These are phyloP conservation scores for Anguilla megastoma DNA, from an alignment of 2,797 vertebrate genomes.

Conservation along the genomic window DNA sequence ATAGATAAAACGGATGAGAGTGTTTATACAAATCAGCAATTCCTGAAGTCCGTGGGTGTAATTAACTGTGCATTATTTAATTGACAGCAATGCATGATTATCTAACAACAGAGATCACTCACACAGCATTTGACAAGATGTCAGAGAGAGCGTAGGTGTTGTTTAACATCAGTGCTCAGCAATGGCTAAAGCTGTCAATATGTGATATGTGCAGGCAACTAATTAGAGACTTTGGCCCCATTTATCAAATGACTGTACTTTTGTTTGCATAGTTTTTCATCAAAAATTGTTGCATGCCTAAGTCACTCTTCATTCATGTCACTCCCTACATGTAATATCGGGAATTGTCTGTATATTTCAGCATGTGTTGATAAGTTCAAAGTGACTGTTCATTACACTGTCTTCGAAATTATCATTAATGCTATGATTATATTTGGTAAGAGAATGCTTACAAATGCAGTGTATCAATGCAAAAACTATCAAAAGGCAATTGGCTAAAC, in stretches of 20 bases:
- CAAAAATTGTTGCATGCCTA: not conserved
- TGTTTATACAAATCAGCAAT: constrained; percentile 17
- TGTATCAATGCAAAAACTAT: not conserved
- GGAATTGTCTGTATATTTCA: not conserved
- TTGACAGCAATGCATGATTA: constrained; percentile 21
- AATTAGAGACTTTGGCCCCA: not conserved
- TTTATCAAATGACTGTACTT: not conserved
- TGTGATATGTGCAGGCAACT: not conserved
- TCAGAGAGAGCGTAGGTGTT: not conserved
- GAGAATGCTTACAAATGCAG: not conserved
- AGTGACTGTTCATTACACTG: not conserved
- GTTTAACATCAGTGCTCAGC: not conserved
- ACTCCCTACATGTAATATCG: not conserved
- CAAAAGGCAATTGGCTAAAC: not conserved
- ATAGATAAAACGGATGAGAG: constrained; percentile 7
- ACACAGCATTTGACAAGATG: constrained; percentile 2
- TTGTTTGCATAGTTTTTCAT: not conserved
- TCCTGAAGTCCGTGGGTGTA: constrained; percentile 12
- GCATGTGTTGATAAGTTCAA: not conserved
- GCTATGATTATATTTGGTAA: not conserved
- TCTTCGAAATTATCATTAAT: not conserved
- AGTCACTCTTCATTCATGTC: not conserved
- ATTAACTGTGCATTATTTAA: constrained; percentile 19
- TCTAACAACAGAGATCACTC: not conserved
- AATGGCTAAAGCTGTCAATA: not conserved